Conservation (phyloP, 2,888 invertebrate genomes). For the Agonopterix alstromeriana region DNA sequence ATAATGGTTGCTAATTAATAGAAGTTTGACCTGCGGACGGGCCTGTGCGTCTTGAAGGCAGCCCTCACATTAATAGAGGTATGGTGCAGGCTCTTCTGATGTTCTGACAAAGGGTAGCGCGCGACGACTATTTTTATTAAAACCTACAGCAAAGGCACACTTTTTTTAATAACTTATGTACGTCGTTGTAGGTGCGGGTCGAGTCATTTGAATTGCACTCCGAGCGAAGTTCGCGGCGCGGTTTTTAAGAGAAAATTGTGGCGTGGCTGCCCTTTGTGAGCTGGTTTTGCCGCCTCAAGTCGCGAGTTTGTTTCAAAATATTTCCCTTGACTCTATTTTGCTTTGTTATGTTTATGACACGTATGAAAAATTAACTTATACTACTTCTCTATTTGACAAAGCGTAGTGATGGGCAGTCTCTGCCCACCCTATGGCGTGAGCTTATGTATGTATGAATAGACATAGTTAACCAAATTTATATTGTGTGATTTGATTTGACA, state of each 20-base stretch:
- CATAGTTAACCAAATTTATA: not conserved
- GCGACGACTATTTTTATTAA: constrained; percentile 75
- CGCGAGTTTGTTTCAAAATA: constrained; percentile 34
- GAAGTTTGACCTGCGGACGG: constrained; percentile 29
- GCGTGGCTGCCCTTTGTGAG: constrained; percentile 54
- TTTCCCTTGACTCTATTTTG: constrained; percentile 12
- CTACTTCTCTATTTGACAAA: too few species aligned
- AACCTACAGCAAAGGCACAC: constrained; percentile 68
- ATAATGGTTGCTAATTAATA: constrained; percentile 20
- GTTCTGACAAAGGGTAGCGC: constrained; percentile 69
- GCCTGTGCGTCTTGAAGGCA: constrained; percentile 63
- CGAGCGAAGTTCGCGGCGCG: constrained; percentile 43
- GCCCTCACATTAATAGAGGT: constrained; percentile 61
- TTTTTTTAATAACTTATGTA: constrained; percentile 77
- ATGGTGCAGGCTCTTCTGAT: constrained; percentile 62
- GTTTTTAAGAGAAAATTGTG: constrained; percentile 61
- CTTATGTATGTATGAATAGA: too few species aligned
- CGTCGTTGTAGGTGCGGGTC: constrained; percentile 29
- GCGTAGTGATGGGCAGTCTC: too few species aligned
- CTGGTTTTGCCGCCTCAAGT: constrained; percentile 47
- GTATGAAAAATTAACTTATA: too few species aligned
- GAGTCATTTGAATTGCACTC: constrained; percentile 50
- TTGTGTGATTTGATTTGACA: not conserved
- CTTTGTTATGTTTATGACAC: too few species aligned
- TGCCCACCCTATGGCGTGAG: too few species aligned